These are phyloP conservation scores for Dicyrtoma fusca DNA, from an alignment of 2,888 invertebrate species.

Conservation along the genomic window DNA sequence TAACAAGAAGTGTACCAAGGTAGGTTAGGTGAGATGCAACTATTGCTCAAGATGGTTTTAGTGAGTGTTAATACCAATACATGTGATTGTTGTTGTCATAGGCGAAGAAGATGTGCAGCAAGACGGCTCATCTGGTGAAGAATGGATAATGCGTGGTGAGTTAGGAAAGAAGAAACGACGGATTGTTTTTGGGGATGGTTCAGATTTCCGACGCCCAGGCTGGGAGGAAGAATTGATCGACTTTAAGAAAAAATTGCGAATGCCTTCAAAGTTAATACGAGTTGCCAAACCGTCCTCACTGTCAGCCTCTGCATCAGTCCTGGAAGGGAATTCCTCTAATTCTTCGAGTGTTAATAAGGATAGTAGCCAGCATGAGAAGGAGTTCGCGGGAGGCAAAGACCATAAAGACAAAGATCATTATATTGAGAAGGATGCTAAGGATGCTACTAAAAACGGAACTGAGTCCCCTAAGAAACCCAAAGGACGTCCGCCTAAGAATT, in stretches of 20 bases:
- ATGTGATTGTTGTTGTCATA: not conserved
- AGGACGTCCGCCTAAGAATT: slow-evolving; percentile 57
- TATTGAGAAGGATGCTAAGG: slow-evolving; percentile 53
- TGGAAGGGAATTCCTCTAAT: slow-evolving; percentile 39
- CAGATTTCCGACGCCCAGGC: slow-evolving; percentile 71
- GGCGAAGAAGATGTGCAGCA: slow-evolving; percentile 47
- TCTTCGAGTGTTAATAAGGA: slow-evolving; percentile 46
- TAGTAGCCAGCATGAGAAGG: slow-evolving; percentile 48
- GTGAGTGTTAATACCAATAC: no score
- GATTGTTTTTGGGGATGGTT: slow-evolving; percentile 66
- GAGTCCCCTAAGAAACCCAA: slow-evolving; percentile 56
- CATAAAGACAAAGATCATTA: slow-evolving; percentile 50
- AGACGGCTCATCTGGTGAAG: slow-evolving; percentile 54
- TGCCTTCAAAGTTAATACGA: slow-evolving; percentile 79
- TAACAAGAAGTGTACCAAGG: no score
- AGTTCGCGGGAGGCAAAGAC: slow-evolving; percentile 53
- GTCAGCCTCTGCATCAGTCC: slow-evolving; percentile 66
- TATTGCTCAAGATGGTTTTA: no score
- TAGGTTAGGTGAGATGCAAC: no score
- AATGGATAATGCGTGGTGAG: slow-evolving; percentile 56
- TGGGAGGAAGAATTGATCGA: slow-evolving; percentile 83
- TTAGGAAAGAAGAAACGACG: slow-evolving; percentile 49
- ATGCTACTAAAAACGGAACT: slow-evolving; percentile 58
- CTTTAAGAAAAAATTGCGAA: slow-evolving; percentile 80
- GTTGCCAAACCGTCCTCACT: slow-evolving; percentile 70